Conservation (phyloP, 2,113 vertebrate genomes). For the Columba janthina region DNA sequence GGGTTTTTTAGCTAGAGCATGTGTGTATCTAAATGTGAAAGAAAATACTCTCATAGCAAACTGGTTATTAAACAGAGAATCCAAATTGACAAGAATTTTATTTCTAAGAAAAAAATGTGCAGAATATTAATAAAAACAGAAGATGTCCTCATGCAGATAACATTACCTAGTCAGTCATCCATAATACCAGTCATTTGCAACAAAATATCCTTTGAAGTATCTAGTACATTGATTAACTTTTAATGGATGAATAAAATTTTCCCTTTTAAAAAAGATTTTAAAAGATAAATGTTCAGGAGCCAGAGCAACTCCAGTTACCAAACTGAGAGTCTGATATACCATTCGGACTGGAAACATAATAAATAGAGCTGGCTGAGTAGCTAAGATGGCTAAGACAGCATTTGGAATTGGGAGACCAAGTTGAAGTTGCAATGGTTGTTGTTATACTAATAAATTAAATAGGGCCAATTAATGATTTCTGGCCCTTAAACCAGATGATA, state of each 20-base stretch:
- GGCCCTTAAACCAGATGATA: not conserved
- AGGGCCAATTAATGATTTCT: not conserved
- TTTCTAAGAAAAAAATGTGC: not conserved
- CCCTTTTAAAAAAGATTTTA: not conserved
- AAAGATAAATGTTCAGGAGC: not conserved
- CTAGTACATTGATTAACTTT: not conserved
- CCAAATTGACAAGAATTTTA: not conserved
- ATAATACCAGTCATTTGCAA: not conserved
- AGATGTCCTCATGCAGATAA: not conserved
- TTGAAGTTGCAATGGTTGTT: fast-evolving
- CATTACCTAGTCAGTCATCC: not conserved
- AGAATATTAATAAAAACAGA: not conserved
- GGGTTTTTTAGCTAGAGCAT: not conserved
- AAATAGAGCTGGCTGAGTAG: not conserved
- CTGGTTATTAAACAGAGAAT: not conserved
- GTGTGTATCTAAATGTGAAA: not conserved
- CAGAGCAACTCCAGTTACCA: not conserved
- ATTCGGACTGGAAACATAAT: not conserved
- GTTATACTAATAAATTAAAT: not conserved
- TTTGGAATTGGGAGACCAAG: not conserved
- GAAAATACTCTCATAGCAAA: not conserved
- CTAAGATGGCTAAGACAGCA: not conserved
- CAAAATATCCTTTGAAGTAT: not conserved
- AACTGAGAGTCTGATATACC: not conserved
- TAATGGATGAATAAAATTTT: not conserved